Conservation (phyloP, 2,113 vertebrate species). For the Erinaceus europaeus region DNA sequence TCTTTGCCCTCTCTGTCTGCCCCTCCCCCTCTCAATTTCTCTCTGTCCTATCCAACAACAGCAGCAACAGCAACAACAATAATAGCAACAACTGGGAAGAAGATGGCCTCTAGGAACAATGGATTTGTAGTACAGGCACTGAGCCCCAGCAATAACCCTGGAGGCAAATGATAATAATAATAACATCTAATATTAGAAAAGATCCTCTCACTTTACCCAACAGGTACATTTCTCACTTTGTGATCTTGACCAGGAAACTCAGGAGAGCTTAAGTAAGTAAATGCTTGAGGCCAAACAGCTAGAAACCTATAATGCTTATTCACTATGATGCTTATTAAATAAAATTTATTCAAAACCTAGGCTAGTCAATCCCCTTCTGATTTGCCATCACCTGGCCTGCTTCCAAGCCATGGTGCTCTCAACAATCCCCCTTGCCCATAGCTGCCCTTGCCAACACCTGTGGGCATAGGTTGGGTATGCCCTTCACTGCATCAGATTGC, state of each 20-base stretch:
- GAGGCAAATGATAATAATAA: too few species aligned
- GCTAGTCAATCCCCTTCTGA: background rate
- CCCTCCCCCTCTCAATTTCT: too few species aligned
- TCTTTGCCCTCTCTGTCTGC: too few species aligned
- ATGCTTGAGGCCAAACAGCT: background rate
- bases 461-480: accelerated
- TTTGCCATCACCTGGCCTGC: accelerated
- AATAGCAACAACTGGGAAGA: too few species aligned
- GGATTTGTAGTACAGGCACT: too few species aligned
- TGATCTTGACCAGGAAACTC: background rate
- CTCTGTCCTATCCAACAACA: too few species aligned
- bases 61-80: too few species aligned
- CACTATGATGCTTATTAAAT: background rate
- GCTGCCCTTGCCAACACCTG: background rate
- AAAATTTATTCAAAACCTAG: background rate
- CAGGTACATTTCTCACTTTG: background rate
- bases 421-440: background rate
- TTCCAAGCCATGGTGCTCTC: background rate
- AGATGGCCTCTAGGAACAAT: too few species aligned
- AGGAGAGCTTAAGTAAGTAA: background rate
- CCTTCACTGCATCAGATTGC: background rate
- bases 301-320: background rate
- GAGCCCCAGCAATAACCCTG: too few species aligned
- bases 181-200: background rate
- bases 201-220: background rate